A percentile compares a stretch with the other conserved stretches of the same genome.
Evolutionary conservation across 2,113 vertebrate species (phyloP).

Genomic region (Rattus rattus): DNA sequence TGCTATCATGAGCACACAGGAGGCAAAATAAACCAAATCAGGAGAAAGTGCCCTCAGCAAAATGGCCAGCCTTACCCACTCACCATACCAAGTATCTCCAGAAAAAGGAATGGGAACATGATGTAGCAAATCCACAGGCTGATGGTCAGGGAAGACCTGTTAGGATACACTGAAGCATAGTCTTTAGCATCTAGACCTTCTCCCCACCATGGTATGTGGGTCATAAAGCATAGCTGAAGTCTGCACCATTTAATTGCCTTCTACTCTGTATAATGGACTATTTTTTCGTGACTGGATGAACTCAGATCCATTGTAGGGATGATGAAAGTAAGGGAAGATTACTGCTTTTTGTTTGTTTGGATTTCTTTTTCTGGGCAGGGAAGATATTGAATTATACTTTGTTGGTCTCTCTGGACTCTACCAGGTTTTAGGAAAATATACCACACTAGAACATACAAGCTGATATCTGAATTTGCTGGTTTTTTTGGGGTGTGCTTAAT

Average conservation of each 20-base stretch:
- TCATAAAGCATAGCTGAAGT: not conserved
- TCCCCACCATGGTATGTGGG: not conserved
- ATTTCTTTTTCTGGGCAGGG: not conserved
- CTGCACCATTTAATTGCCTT: slow-evolving; percentile 31
- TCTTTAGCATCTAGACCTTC: not conserved
- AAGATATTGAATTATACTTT: not conserved
- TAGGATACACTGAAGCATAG: not conserved
- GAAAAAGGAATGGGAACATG: not conserved
- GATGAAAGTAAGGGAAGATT: not conserved
- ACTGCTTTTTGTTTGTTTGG: not conserved
- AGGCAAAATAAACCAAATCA: not conserved
- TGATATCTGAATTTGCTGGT: not conserved
- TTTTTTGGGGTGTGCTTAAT: not conserved
- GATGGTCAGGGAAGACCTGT: not conserved
- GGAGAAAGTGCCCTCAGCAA: not conserved
- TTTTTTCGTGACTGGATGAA: slow-evolving; percentile 41
- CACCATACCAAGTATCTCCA: not conserved
- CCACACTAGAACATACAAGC: not conserved
- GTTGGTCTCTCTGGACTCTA: not conserved
- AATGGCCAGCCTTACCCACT: not conserved
- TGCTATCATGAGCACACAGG: not conserved
- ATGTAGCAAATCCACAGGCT: not conserved
- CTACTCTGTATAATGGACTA: slow-evolving; percentile 61
- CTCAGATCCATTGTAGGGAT: slow-evolving; percentile 27
- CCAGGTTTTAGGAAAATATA: not conserved